A percentile compares a stretch with the other conserved stretches of the same genome.
Evolutionary conservation across 37 sponge, comb jelly and placozoan species (phyloP).

Genomic region (Corticium candelabrum): DNA sequence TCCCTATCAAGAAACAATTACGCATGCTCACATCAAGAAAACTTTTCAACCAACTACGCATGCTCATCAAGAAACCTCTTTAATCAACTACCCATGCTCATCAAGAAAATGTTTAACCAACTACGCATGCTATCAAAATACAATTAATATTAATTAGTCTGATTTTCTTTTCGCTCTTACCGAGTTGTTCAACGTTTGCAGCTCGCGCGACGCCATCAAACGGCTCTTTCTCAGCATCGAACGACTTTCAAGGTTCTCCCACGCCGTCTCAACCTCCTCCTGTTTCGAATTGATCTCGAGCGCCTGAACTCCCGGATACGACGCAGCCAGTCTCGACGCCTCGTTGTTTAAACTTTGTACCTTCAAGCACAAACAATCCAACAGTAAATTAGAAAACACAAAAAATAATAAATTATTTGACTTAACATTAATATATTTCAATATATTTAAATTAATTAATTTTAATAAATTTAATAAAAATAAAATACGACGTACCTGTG

Average conservation of each 20-base stretch:
- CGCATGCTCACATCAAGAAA: neutral
- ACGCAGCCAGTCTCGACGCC: constrained; percentile 50
- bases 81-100: neutral
- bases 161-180: constrained; percentile 25
- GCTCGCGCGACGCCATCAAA: constrained; percentile 62
- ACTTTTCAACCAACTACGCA: neutral
- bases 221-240: constrained; percentile 46
- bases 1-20: constrained; percentile 1
- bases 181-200: constrained; percentile 73
- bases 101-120: neutral
- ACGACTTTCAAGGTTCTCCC: constrained; percentile 66
- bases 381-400: neutral
- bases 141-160: neutral
- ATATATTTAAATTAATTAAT: no score
- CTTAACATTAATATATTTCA: no score
- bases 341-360: constrained; percentile 61
- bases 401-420: no score
- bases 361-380: constrained; percentile 12
- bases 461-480: no score
- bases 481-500: constrained; percentile 43
- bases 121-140: neutral
- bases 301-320: constrained; percentile 66
- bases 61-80: neutral
- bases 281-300: constrained; percentile 33
- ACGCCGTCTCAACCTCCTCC: constrained; percentile 53